Base-by-base conservation (phyloP, 2,113 vertebrate species). In the Theropithecus gelada region DNA sequence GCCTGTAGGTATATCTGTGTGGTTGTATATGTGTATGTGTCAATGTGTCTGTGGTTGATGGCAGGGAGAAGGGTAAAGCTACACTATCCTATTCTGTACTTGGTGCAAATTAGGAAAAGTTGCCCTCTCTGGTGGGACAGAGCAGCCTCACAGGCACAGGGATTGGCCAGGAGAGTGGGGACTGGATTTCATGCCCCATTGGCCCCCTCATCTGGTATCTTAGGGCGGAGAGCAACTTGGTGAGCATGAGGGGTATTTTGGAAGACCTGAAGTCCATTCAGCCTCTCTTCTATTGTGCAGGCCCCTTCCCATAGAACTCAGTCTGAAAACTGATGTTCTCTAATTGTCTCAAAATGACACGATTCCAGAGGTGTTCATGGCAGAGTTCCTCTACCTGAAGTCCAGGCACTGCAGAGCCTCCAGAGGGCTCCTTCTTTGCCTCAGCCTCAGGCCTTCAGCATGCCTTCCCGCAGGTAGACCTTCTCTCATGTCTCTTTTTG, bases 261-360 rank as follows among this genome's bases (percentile, higher is more conserved):
- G 88, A 92, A 86, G 57, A n/a, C 32, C 30, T n/a, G 8, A 25
- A 66, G 27, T 12, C 80, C n/a, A 55, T 40, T 75, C 4, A 32
- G n/a, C 13, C 22, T 90, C 18, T 72, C 52, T 43, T 70, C 80
- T 59, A 22, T 30, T 18, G 0, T 25, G 8, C 25, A 90, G 48
- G 10, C 5, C n/a, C 4, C 13, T 90, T 88, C 10, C 14, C 11
- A 68, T 5, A 72, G 35, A 38, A 20, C 7, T 7, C 35, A 93
- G 17, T 52, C 18, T 94, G 80, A 96, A 87, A 90, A 83, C 70
- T 38, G 38, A 9, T 40, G 52, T 40, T 87, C 40, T 82, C 40
- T 80, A 55, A 55, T 50, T 38, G 35, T 78, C 76, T 72, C 93
- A 40, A 68, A 57, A 76, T 32, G 8, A 13, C 9, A 48, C 35